Evolutionary conservation across 1,140 invertebrate genomes (phyloP).

Genomic region (Drosophila kohkoa): DNA sequence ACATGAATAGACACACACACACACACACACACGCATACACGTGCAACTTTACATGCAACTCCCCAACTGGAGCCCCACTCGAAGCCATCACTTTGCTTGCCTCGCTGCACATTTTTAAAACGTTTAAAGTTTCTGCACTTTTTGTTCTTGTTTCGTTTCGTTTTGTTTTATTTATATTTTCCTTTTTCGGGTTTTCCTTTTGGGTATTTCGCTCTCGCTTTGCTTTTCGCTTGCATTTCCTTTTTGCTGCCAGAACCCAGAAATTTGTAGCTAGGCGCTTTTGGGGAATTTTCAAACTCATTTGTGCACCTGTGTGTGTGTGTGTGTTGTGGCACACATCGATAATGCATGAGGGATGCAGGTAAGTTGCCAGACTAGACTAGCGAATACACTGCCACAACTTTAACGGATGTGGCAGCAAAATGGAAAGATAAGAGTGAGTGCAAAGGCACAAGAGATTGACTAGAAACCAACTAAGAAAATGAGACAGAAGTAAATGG

Average conservation of each 20-base stretch:
- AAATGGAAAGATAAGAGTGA: neutral
- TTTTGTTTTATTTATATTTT: conserved; percentile 4
- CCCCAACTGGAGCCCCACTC: conserved; percentile 1
- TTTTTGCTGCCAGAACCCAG: neutral
- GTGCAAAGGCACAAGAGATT: no score
- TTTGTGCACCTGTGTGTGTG: conserved; percentile 40
- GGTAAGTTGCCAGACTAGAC: neutral
- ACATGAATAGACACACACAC: conserved; percentile 68
- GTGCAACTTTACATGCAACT: neutral
- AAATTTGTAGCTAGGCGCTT: conserved; percentile 55
- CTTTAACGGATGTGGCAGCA: conserved; percentile 15
- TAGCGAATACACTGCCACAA: neutral
- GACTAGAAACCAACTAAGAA: no score
- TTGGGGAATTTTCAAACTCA: conserved; percentile 59
- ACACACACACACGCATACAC: conserved; percentile 24
- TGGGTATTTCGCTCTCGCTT: neutral
- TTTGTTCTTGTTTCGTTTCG: conserved; percentile 12
- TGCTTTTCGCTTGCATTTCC: conserved; percentile 1
- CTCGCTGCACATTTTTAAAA: conserved; percentile 45
- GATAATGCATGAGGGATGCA: neutral
- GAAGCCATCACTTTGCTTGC: conserved; percentile 21
- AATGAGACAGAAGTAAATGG: no score
- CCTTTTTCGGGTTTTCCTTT: neutral
- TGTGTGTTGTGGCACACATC: conserved; percentile 25
- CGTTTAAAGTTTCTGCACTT: conserved; percentile 38